Evolutionary conservation across 2,113 vertebrate genomes (phyloP).

Genomic region (Gavia stellata): DNA sequence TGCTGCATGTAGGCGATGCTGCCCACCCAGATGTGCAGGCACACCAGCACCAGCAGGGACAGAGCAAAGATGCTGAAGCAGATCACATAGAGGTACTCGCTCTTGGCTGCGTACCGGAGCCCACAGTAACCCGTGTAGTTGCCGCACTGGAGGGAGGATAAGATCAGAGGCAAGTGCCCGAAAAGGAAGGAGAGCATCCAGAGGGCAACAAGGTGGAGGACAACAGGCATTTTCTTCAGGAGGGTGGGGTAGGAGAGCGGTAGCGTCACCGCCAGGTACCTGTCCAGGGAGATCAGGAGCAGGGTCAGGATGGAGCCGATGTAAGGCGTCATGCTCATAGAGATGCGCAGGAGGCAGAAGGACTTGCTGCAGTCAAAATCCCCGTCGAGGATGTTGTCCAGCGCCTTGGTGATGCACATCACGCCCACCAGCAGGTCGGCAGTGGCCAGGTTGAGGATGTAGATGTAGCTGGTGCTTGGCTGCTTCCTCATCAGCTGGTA

Average conservation of each 20-base stretch:
- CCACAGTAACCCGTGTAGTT: slow-evolving; percentile 13
- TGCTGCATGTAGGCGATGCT: slow-evolving; percentile 19
- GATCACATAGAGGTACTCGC: slow-evolving; percentile 28
- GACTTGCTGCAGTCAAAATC: neutral
- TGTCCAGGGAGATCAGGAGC: slow-evolving; percentile 46
- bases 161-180: slow-evolving; percentile 31
- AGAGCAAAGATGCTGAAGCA: slow-evolving; percentile 34
- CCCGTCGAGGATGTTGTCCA: neutral
- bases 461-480: slow-evolving; percentile 13
- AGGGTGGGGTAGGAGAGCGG: slow-evolving; percentile 16
- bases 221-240: neutral
- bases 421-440: slow-evolving; percentile 40
- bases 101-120: slow-evolving; percentile 10
- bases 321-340: slow-evolving; percentile 18
- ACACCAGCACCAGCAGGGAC: neutral
- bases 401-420: slow-evolving; percentile 8
- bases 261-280: slow-evolving; percentile 31
- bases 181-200: slow-evolving; percentile 34
- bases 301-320: slow-evolving; percentile 45
- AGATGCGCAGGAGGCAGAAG: slow-evolving; percentile 11
- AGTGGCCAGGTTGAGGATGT: slow-evolving; percentile 38
- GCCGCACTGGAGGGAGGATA: neutral
- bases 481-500: slow-evolving; percentile 29
- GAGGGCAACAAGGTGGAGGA: neutral
- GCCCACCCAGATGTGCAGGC: slow-evolving; percentile 1